These are phyloP conservation scores for Athene cunicularia DNA, from an alignment of 2,113 vertebrate species.

Conservation along the genomic window DNA sequence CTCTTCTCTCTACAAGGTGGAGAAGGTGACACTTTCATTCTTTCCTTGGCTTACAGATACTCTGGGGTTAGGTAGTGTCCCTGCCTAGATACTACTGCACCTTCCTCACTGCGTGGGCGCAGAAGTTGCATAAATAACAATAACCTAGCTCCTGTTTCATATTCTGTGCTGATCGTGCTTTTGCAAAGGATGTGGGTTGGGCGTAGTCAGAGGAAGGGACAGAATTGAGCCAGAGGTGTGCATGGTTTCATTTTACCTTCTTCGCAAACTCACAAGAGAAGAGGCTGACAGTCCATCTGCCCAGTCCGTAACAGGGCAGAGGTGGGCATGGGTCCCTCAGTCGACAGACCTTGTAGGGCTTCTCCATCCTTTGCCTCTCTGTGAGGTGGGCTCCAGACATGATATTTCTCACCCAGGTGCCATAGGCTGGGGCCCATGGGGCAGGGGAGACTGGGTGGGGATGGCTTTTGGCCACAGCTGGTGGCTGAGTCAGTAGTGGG, in stretches of 20 bases:
- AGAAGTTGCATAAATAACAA: neutral
- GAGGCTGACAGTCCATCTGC: neutral
- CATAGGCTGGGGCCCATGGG: rapidly evolving
- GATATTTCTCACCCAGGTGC: neutral
- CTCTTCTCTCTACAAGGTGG: neutral
- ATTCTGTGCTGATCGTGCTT: slow-evolving; percentile 13
- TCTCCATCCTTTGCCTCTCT: neutral
- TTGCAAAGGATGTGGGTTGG: slow-evolving; percentile 56
- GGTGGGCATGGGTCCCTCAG: neutral
- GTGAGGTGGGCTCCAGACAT: neutral
- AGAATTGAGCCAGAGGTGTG: neutral
- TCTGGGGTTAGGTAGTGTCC: neutral
- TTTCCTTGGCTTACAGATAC: neutral
- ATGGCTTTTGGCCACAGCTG: rapidly evolving
- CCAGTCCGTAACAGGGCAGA: neutral
- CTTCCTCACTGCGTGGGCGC: neutral
- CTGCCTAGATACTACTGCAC: neutral
- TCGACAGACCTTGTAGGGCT: neutral
- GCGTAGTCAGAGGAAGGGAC: slow-evolving; percentile 17
- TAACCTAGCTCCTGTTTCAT: neutral
- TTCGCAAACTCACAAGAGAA: neutral
- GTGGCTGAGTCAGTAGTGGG: neutral
- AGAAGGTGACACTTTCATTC: neutral
- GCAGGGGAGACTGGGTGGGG: neutral
- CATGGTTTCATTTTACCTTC: neutral